Conservation (phyloP, 2,797 vertebrate species). For the Acestrorhynchus altus region DNA sequence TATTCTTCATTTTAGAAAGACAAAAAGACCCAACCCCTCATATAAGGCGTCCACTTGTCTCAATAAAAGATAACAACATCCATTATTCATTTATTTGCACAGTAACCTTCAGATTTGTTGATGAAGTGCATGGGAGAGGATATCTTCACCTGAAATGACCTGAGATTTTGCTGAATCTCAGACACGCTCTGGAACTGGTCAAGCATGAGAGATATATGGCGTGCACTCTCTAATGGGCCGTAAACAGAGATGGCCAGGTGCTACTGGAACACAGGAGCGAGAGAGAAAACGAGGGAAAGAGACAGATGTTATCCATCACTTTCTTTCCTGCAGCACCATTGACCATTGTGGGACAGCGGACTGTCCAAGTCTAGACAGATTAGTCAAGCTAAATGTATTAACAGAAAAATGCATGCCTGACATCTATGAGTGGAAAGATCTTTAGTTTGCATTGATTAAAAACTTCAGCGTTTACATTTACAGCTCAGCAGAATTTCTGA, state of each 20-base stretch:
- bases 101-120: not conserved
- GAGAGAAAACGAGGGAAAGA: slow-evolving; percentile 15
- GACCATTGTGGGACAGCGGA: slow-evolving; percentile 7
- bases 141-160: slow-evolving; percentile 1
- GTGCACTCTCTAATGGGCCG: slow-evolving; percentile 4
- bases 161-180: not conserved
- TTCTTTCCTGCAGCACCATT: slow-evolving; percentile 15
- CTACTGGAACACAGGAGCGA: slow-evolving; percentile 14
- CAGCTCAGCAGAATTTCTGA: not conserved
- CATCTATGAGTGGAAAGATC: not conserved
- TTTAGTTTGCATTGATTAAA: slow-evolving; percentile 7
- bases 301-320: slow-evolving; percentile 42
- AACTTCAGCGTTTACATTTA: not conserved
- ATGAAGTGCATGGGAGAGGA: not conserved
- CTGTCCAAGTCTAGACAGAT: slow-evolving; percentile 15
- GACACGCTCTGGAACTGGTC: not conserved
- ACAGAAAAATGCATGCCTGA: not conserved
- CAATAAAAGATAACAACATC: slow-evolving; percentile 13
- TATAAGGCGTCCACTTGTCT: slow-evolving; percentile 3
- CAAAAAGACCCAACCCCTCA: not conserved
- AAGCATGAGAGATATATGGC: slow-evolving; percentile 1
- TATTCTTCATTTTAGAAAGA: slow-evolving; percentile 2
- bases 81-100: slow-evolving; percentile 8
- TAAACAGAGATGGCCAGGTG: slow-evolving; percentile 30
- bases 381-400: slow-evolving; percentile 34